Percentiles rank a stretch among this genome's conserved stretches.
Conservation (phyloP, 2,113 vertebrate genomes). For the Grantiella picta region DNA sequence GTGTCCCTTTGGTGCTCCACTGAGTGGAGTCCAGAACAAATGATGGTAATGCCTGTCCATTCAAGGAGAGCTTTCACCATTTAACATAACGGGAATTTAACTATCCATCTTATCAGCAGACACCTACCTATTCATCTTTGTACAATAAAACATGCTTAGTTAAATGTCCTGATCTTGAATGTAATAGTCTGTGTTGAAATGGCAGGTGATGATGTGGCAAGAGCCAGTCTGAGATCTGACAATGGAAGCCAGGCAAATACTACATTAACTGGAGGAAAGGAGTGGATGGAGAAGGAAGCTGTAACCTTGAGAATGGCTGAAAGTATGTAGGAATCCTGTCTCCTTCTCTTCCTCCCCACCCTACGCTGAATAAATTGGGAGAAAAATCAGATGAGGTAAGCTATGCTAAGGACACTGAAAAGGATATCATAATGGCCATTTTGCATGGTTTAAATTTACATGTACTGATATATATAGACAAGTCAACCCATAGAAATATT, state of each 20-base stretch:
- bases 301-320: background rate
- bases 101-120: background rate
- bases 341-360: background rate
- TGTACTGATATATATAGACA: background rate
- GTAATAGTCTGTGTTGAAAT: background rate
- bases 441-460: background rate
- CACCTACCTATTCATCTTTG: background rate
- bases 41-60: background rate
- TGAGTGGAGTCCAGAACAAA: background rate
- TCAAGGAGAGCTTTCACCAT: background rate
- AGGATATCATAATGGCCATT: background rate
- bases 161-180: background rate
- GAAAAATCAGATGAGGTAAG: background rate
- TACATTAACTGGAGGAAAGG: background rate
- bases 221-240: background rate
- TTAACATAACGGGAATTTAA: background rate
- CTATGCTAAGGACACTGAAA: background rate
- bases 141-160: background rate
- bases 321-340: background rate
- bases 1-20: background rate
- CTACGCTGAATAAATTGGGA: background rate
- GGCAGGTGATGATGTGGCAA: background rate
- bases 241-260: background rate
- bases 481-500: background rate
- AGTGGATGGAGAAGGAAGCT: background rate